These are phyloP conservation scores for Limenitis camilla DNA, from an alignment of 2,888 invertebrate genomes.

Conservation along the genomic window DNA sequence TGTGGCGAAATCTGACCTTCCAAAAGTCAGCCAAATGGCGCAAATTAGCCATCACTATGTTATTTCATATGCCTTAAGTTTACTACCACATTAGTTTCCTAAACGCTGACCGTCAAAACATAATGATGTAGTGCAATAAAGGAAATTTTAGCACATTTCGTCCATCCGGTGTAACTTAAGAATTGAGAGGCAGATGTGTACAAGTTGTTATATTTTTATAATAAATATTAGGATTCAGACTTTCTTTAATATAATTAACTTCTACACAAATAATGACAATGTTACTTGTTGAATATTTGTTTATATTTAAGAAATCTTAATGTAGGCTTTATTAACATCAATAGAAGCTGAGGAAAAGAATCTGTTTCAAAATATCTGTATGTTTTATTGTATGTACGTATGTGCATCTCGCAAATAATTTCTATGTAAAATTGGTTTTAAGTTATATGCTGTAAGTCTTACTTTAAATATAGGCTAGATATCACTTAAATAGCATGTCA, in stretches of 20 bases:
- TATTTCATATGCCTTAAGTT: constrained; percentile 8
- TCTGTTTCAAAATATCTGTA: no score
- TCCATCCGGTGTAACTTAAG: constrained; percentile 45
- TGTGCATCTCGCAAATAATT: no score
- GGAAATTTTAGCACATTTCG: constrained; percentile 34
- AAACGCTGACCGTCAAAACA: constrained; percentile 28
- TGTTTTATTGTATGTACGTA: no score
- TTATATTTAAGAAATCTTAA: no score
- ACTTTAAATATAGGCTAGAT: not conserved
- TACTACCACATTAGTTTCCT: constrained; percentile 29
- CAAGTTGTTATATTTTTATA: no score
- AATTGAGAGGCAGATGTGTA: constrained; percentile 37
- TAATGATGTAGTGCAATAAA: constrained; percentile 43
- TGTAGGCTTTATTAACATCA: no score
- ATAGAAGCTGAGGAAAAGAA: no score
- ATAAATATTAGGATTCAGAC: no score
- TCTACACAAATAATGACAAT: no score
- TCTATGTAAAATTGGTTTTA: no score
- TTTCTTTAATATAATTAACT: no score
- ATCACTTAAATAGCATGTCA: not conserved
- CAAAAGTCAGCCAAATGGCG: constrained; percentile 9
- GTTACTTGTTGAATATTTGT: no score
- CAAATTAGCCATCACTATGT: not conserved
- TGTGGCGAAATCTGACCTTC: constrained; percentile 1
- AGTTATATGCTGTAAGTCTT: not conserved